Evolutionary conservation across 2,113 vertebrate genomes (phyloP), one percentile per base, ranked within the genome.

Genomic region (Elephas maximus): DNA sequence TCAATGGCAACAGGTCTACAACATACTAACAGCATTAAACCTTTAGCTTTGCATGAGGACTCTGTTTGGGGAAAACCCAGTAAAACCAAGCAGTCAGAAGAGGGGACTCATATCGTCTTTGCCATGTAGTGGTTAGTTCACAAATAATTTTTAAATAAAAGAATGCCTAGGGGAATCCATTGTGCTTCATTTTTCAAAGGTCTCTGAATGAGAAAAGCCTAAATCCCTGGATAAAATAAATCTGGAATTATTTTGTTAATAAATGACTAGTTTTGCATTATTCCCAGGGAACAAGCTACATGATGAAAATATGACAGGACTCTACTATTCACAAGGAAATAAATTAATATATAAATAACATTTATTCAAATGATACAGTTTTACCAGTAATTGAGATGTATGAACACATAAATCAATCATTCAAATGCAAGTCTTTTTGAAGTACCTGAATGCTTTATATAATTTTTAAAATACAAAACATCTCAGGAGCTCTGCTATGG

Each of bases 381-480:
- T 84, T 57, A 6, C 51, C 91, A 80, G 71, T 37, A 84, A 85
- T 87, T 53, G 23, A 90, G 69, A 28, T 51, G 33, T 21, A 60
- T 60, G 45, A 92, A 81, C 33, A 20, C 26, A 77, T 65, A 65
- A 51, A 80, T 88, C 26, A 94, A 63, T 90, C 57, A 76, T n/a
- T 67, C 37, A 81, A 53, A 79, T 37, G 12, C 14, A 18, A 71
- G 41, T 69, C 71, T 94, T 57, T 63, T 30, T 5, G 8, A 82
- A 95, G 20, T 24, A 8, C 67, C 73, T 82, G 73, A 95, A 65
- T 1, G 41, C 33, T 90, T 65, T 84, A 60, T 73, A 91, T 85
- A 33, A 44, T 44, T 89, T 93, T 62, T 74, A 84, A 94, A 90
- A 91, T 74, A 85, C 5, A 80, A 48, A 82, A n/a, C 37, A 77